phyloP scores from a whole-genome alignment of 1,140 invertebrate genomes.

The fruit fly (Drosophila melanogaster) region Release_6_plus_ISO1_MT NT_037436.4:21354501-21355000 shows the following conservation, averaged over 20 bases:
- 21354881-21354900: slow-evolving; percentile 67
- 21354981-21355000: not conserved
- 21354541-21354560: slow-evolving; percentile 86
- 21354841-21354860: slow-evolving; percentile 75
- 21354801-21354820: slow-evolving; percentile 86
- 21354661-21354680: slow-evolving; percentile 86
- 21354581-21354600: slow-evolving; percentile 87
- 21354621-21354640: slow-evolving; percentile 85
- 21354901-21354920: slow-evolving; percentile 43
- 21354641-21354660: slow-evolving; percentile 86
- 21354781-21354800: slow-evolving; percentile 87
- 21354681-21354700: slow-evolving; percentile 83
- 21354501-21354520: slow-evolving; percentile 85
- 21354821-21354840: slow-evolving; percentile 85
- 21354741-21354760: slow-evolving; percentile 86
- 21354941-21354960: slow-evolving; percentile 1
- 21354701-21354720: slow-evolving; percentile 88
- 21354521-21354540: slow-evolving; percentile 86
- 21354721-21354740: slow-evolving; percentile 86
- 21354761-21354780: slow-evolving; percentile 87
- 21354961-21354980: not conserved
- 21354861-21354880: slow-evolving; percentile 72
- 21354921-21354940: no score
- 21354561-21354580: slow-evolving; percentile 86
- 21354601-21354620: slow-evolving; percentile 87